Evolutionary conservation across 2,797 vertebrate species (phyloP), one percentile per base, ranked within the genome.

Genomic region (Florisuga fusca): DNA sequence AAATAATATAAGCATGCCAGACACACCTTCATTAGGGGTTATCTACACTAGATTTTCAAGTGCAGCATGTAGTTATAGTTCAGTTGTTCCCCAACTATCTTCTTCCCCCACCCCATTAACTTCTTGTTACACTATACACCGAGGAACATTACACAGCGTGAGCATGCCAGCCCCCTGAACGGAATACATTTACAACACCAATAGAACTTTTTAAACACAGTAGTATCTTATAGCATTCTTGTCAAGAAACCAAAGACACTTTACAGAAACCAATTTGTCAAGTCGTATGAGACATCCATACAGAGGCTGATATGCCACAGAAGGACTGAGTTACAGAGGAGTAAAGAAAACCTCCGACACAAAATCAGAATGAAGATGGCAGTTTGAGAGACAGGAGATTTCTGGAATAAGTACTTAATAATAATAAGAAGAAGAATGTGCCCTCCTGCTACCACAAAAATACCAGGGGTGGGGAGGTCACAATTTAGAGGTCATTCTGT

Each of bases 381-480:
- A 36, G 26, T 48, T 81, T 33, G 34, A 85, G 55, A 88, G 36
- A 36, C 19, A 15, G 18, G 38, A 48, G 38, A 43, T 54, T 72
- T 76, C 46, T 26, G 43, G 19, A 87, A 0, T 15, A 62, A 58
- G 34, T 29, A 61, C 15, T 73, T 41, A 14, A 41, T 41, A 41
- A n/a, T n/a, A n/a, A n/a, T n/a, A n/a, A n/a, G n/a, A n/a, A 41
- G 38, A 41, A n/a, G 29, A 20, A 10, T 5, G 20, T 59, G 38
- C n/a, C 26, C 34, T 83, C 69, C 48, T 71, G 62, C 18, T 31
- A 33, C 20, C n/a, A 72, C 33, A 57, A 38, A 75, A 84, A 89
- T 0, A 57, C n/a, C 27, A 27, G 26, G 27, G 4, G 13, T 6
- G 26, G 23, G 3, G 7, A 23, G 10, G 2, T 4, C 61, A 84